Conservation (phyloP, 2,888 invertebrate species). For the Drosophila birchii region DNA sequence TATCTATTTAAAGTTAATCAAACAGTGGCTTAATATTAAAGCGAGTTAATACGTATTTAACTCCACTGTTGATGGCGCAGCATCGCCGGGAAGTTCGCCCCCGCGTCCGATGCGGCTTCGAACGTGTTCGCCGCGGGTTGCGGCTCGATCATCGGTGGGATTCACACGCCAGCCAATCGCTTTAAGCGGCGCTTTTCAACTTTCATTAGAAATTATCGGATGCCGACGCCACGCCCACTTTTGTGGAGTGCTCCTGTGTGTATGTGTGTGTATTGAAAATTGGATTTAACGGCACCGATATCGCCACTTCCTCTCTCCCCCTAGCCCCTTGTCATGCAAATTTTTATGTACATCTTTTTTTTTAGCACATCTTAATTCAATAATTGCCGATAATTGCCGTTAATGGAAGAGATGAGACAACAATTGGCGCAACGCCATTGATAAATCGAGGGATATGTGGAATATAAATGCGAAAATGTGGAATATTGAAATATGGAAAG, state of each 20-base stretch:
- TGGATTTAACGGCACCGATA: constrained; percentile 42
- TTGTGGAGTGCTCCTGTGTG: constrained; percentile 29
- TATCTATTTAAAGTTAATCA: too few species aligned
- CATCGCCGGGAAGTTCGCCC: constrained; percentile 20
- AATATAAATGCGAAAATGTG: neutral
- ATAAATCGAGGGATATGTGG: constrained; percentile 24
- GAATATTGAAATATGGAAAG: neutral
- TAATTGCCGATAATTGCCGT: constrained; percentile 67
- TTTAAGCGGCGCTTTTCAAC: constrained; percentile 66
- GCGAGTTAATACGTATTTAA: neutral
- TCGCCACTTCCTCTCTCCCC: constrained; percentile 16
- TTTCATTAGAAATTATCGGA: constrained; percentile 71
- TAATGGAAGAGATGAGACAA: constrained; percentile 55
- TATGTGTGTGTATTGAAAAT: constrained; percentile 23
- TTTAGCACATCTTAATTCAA: constrained; percentile 58
- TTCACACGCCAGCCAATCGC: constrained; percentile 62
- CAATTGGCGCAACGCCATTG: constrained; percentile 58
- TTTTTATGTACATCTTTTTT: constrained; percentile 10
- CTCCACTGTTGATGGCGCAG: constrained; percentile 48
- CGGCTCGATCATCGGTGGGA: constrained; percentile 19
- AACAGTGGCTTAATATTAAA: too few species aligned
- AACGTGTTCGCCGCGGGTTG: constrained; percentile 58
- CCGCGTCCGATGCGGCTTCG: constrained; percentile 47
- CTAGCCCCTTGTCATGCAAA: neutral
- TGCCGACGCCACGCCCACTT: constrained; percentile 57